These are phyloP conservation scores for Microctenopoma steveboyesi DNA, from an alignment of 2,797 vertebrate species.

Conservation along the genomic window DNA sequence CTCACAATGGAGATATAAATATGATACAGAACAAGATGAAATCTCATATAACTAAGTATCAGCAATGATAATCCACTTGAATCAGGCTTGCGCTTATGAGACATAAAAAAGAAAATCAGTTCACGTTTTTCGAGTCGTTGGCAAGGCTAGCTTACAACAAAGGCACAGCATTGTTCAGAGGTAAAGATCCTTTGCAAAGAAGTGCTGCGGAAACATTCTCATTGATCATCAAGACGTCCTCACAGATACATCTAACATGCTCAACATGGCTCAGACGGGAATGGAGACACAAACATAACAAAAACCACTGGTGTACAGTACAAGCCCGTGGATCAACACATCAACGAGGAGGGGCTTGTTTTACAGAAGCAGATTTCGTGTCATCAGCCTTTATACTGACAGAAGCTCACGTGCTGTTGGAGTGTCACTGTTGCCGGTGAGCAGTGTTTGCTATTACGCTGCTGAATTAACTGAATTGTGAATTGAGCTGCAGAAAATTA, in stretches of 20 bases:
- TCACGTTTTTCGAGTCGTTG: conserved; percentile 81
- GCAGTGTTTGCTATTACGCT: conserved; percentile 41
- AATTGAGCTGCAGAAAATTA: conserved; percentile 59
- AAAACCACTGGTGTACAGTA: conserved; percentile 42
- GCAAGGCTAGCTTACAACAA: conserved; percentile 89
- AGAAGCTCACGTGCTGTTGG: conserved; percentile 57
- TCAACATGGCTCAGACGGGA: conserved; percentile 62
- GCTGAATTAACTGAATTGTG: conserved; percentile 54
- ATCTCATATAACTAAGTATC: conserved; percentile 72
- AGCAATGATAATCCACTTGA: conserved; percentile 77
- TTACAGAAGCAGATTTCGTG: conserved; percentile 45
- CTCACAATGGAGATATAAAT: conserved; percentile 79
- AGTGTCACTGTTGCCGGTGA: conserved; percentile 40
- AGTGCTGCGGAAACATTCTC: conserved; percentile 78
- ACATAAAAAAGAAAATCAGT: conserved; percentile 72
- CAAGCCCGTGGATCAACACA: conserved; percentile 53
- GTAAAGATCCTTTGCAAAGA: conserved; percentile 86
- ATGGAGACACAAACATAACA: conserved; percentile 53
- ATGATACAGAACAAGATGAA: conserved; percentile 74
- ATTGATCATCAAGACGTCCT: conserved; percentile 60
- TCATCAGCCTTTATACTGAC: conserved; percentile 42
- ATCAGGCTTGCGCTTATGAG: conserved; percentile 76
- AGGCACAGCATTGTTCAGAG: conserved; percentile 89
- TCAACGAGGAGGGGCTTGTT: conserved; percentile 44
- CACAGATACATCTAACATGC: conserved; percentile 71